Conservation (phyloP, 2,888 invertebrate species). For the Spialia ferax region DNA sequence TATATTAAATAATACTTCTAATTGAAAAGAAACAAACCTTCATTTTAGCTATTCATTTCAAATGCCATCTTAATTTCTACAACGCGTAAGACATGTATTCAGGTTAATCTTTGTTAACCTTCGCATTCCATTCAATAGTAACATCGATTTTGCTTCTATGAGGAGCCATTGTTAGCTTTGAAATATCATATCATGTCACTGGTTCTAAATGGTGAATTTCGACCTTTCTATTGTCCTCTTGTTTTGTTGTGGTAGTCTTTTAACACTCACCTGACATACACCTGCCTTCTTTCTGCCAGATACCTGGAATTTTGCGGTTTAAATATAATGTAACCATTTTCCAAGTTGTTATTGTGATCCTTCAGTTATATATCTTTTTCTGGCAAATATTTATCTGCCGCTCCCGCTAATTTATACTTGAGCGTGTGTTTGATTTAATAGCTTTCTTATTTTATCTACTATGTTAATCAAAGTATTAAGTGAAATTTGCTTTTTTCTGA, state of each 20-base stretch:
- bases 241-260: not conserved
- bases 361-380: not conserved
- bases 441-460: too few species aligned
- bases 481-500: too few species aligned
- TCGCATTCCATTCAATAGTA: constrained; percentile 27
- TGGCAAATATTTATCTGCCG: not conserved
- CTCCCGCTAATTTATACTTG: not conserved
- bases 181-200: constrained; percentile 12
- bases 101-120: constrained; percentile 34
- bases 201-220: constrained; percentile 2
- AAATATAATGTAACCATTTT: not conserved
- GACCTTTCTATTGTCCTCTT: constrained; percentile 1
- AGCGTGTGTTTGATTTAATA: too few species aligned
- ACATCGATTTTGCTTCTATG: constrained; percentile 14
- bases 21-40: not conserved
- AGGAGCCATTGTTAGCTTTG: constrained; percentile 18
- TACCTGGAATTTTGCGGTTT: not conserved
- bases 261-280: not conserved
- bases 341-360: not conserved
- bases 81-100: constrained; percentile 18
- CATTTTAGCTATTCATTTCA: not conserved
- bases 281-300: not conserved
- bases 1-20: too few species aligned
- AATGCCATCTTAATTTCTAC: not conserved
- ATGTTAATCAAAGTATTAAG: too few species aligned